Evolutionary conservation across 2,797 vertebrate species (phyloP).

Genomic region (Dendrocincla tyrannina): DNA sequence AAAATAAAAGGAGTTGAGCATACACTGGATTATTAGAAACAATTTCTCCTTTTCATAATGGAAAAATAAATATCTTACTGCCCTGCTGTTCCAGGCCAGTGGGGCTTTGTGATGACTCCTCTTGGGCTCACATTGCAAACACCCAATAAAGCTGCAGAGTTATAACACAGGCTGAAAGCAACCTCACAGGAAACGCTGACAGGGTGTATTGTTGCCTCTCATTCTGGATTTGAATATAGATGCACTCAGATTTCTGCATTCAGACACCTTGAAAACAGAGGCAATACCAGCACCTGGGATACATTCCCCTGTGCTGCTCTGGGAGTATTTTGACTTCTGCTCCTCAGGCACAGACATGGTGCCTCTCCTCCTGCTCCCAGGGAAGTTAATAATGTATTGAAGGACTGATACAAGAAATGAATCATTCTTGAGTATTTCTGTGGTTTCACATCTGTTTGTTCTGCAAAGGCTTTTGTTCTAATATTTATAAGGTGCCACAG

Average conservation of each 20-base stretch:
- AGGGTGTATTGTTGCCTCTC: not conserved
- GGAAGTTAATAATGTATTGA: constrained; percentile 35
- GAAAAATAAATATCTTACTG: not conserved
- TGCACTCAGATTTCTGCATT: not conserved
- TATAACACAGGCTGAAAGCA: not conserved
- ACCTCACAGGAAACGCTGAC: not conserved
- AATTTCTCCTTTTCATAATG: not conserved
- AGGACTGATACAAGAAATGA: not conserved
- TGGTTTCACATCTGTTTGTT: constrained; percentile 47
- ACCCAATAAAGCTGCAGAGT: not conserved
- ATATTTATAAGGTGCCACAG: constrained; percentile 24
- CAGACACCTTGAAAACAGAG: not conserved
- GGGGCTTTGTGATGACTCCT: not conserved
- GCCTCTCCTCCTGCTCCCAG: not conserved
- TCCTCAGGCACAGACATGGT: not conserved
- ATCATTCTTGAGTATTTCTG: constrained; percentile 11
- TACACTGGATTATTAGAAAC: not conserved
- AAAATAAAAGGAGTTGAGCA: not conserved
- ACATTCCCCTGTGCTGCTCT: not conserved
- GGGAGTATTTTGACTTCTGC: constrained; percentile 5
- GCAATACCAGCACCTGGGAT: not conserved
- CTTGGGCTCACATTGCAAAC: not conserved
- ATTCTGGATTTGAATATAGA: not conserved
- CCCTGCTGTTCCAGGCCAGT: not conserved
- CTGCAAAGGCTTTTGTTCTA: constrained; percentile 43